Evolutionary conservation across 2,113 vertebrate species (phyloP).

Genomic region (Synodontis membranacea): DNA sequence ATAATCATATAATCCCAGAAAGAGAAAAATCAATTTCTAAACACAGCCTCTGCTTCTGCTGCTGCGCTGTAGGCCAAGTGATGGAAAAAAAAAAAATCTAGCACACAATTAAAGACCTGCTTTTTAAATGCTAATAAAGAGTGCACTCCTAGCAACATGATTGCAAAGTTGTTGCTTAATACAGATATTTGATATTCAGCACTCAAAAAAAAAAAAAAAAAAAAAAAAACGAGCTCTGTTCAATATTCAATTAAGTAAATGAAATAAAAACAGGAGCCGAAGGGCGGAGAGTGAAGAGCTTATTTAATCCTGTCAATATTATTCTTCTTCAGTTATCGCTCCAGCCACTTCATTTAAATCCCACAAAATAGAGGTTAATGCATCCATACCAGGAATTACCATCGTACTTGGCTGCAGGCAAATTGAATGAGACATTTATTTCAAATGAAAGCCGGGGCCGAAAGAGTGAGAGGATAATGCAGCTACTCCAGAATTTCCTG

Average conservation of each 20-base stretch:
- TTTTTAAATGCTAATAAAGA: slow-evolving; percentile 43
- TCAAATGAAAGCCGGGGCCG: slow-evolving; percentile 16
- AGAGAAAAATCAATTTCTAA: slow-evolving; percentile 32
- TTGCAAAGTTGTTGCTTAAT: not conserved
- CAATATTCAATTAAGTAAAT: slow-evolving; percentile 50
- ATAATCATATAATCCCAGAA: slow-evolving; percentile 48
- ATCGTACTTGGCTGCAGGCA: slow-evolving; percentile 39
- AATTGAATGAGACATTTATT: slow-evolving; percentile 44
- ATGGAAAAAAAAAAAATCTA: not conserved
- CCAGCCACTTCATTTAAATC: slow-evolving; percentile 48
- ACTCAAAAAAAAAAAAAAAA: not conserved
- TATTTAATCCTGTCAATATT: slow-evolving; percentile 50
- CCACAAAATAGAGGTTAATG: slow-evolving; percentile 49
- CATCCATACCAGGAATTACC: slow-evolving; percentile 48
- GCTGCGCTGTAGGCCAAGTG: slow-evolving; percentile 8
- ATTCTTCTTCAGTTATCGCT: slow-evolving; percentile 47
- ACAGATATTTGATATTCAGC: not conserved
- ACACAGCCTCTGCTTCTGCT: not conserved
- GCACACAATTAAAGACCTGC: slow-evolving; percentile 31
- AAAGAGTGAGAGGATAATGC: not conserved
- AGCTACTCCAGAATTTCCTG: not conserved
- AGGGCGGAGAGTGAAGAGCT: slow-evolving; percentile 1
- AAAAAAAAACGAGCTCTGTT: slow-evolving; percentile 12
- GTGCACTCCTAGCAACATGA: not conserved
- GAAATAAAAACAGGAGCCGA: slow-evolving; percentile 33